Conservation (phyloP, 2,113 vertebrate species). For the Gymnogyps californianus region DNA sequence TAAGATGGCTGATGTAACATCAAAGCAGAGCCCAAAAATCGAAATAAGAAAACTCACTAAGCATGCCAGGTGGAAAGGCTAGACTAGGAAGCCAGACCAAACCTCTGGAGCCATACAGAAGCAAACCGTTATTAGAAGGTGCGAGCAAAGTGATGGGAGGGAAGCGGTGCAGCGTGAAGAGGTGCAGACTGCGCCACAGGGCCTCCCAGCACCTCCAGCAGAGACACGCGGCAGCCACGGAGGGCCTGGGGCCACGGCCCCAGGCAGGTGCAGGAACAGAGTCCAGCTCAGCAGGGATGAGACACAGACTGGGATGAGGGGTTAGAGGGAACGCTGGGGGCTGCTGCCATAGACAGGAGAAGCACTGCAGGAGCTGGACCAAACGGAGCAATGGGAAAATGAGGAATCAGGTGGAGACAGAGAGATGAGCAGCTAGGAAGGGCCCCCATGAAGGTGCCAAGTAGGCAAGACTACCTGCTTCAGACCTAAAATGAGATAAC, state of each 20-base stretch:
- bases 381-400: background rate
- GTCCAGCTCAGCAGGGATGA: background rate
- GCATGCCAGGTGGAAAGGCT: rapidly evolving
- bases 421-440: background rate
- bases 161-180: background rate
- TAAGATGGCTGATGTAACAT: background rate
- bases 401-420: rapidly evolving
- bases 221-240: rapidly evolving
- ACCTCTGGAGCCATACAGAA: background rate
- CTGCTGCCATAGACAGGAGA: background rate
- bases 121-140: rapidly evolving
- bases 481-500: background rate
- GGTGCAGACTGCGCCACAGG: rapidly evolving
- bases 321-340: background rate
- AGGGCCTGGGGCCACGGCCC: background rate
- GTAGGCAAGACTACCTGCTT: background rate
- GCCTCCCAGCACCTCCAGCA: rapidly evolving
- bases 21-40: background rate
- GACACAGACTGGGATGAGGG: background rate
- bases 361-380: background rate
- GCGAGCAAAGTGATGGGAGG: background rate
- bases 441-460: background rate
- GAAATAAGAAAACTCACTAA: background rate
- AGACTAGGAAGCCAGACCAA: background rate
- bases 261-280: too few species aligned